Base-by-base conservation (phyloP, 2,888 invertebrate species). In the Hydraecia micacea region DNA sequence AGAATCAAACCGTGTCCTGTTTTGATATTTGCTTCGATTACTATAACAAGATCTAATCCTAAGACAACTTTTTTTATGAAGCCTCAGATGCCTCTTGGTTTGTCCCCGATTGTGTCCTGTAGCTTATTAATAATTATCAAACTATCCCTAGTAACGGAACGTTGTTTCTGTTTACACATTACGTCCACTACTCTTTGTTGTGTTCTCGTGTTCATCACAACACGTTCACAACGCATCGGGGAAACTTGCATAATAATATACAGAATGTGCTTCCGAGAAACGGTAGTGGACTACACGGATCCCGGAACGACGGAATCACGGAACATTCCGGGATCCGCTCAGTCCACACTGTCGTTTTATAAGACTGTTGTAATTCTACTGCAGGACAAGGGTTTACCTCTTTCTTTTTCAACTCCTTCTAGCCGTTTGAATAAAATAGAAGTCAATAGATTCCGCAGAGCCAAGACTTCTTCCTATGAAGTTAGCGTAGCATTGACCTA, bases 91-190 rank as follows among this genome's bases (percentile, higher is more conserved):
- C 25, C 55, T 55, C 7, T 70, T 36, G n/a, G n/a, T 58, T 15
- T 8, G 25, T 58, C 62, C 9, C 32, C 15, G 32, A 58, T 60
- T 36, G 18, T 69, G 15, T 15, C 13, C 13, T 52, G 49, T 21
- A 32, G 2, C 13, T 46, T 21, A 46, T 28, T 46, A 3, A 67
- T 42, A 18, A 28, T 25, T n/a, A 69, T 73, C 13, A 52, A 49
- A 32, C n/a, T 28, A 18, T 8, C 18, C 18, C 6, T 63, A 36
- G 36, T 11, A 32, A 39, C 9, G 0, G 4, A 15, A 28, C 9
- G 25, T 82, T 75, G 2, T 77, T 52, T 52, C 15, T 67, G 36
- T 77, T 62, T 36, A 79, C 32, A 32, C 13, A 32, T 78, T 13
- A 32, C 36, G n/a, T 28, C 1, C 18, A 49, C 13, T 49, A 60